phyloP scores from a whole-genome alignment of 2,888 invertebrate species.

The Amiota communis region DNA sequence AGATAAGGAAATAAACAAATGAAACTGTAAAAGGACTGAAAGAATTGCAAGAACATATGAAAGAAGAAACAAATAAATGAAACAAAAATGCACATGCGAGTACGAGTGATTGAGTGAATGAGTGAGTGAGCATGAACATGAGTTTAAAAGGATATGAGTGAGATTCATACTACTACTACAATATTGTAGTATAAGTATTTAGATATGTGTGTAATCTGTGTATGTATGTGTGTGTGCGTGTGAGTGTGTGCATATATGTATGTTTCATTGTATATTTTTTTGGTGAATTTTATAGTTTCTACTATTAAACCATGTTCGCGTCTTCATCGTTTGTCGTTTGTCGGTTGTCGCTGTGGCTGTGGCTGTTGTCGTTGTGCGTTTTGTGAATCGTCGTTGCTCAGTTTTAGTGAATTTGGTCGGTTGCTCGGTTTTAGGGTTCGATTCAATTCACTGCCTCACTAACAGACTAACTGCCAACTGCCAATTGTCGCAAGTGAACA shows the following conservation, averaged over 20 bases:
- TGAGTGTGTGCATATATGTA: constrained; percentile 42
- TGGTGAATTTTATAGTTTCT: constrained; percentile 43
- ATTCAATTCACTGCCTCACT: no score
- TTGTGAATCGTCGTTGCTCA: constrained; percentile 50
- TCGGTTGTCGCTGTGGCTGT: constrained; percentile 49
- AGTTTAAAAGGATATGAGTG: no score
- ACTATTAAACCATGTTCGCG: constrained; percentile 32
- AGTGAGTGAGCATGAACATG: constrained; percentile 8
- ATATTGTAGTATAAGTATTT: neutral
- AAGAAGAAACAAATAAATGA: neutral
- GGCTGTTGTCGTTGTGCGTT: constrained; percentile 41
- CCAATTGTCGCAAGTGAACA: no score
- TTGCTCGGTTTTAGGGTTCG: no score
- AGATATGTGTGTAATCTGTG: constrained; percentile 26
- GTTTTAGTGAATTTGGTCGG: neutral
- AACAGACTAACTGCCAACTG: no score
- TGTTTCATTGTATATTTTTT: constrained; percentile 35
- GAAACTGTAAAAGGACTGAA: constrained; percentile 25
- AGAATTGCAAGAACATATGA: constrained; percentile 5
- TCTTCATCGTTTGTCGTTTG: constrained; percentile 22
- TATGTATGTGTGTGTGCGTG: no score
- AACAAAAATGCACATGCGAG: neutral
- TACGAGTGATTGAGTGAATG: constrained; percentile 4
- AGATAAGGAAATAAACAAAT: neutral
- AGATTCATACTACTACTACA: neutral